Evolutionary conservation across 2,888 invertebrate genomes (phyloP).

Genomic region (Thera britannica): DNA sequence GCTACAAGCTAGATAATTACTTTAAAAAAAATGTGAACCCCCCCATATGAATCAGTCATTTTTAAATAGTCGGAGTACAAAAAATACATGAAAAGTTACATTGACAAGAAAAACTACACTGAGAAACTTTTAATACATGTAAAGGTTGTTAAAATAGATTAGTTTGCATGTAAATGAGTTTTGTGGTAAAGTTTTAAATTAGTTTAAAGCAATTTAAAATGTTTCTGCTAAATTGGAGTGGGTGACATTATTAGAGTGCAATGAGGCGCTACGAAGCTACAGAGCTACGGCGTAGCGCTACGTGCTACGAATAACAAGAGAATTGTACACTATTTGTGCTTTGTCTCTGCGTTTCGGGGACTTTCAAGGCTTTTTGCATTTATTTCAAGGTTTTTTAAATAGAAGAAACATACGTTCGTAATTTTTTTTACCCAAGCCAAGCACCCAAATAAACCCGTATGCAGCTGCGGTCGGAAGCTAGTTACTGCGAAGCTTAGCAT

Average conservation of each 20-base stretch:
- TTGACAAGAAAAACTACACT: too few species aligned
- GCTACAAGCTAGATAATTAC: too few species aligned
- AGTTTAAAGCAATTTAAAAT: background rate
- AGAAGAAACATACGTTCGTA: too few species aligned
- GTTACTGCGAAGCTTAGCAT: too few species aligned
- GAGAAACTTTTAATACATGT: background rate
- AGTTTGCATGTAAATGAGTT: background rate
- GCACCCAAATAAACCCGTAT: too few species aligned
- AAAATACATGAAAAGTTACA: too few species aligned
- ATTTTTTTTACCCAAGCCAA: too few species aligned
- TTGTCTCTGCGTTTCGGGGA: background rate
- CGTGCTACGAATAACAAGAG: conserved; percentile 32
- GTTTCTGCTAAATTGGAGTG: conserved; percentile 3
- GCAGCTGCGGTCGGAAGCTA: background rate
- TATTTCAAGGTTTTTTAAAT: conserved; percentile 1
- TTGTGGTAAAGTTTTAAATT: background rate
- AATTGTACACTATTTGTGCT: conserved; percentile 3
- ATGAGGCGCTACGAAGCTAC: conserved; percentile 11
- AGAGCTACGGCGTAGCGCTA: conserved; percentile 25
- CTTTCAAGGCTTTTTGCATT: background rate
- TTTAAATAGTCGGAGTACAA: too few species aligned
- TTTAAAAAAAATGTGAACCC: too few species aligned
- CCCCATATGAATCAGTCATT: too few species aligned
- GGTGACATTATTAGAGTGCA: background rate
- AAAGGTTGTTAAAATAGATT: background rate